Evolutionary conservation across 1,140 invertebrate genomes (phyloP).

Genomic region (Drosophila kikkawai): DNA sequence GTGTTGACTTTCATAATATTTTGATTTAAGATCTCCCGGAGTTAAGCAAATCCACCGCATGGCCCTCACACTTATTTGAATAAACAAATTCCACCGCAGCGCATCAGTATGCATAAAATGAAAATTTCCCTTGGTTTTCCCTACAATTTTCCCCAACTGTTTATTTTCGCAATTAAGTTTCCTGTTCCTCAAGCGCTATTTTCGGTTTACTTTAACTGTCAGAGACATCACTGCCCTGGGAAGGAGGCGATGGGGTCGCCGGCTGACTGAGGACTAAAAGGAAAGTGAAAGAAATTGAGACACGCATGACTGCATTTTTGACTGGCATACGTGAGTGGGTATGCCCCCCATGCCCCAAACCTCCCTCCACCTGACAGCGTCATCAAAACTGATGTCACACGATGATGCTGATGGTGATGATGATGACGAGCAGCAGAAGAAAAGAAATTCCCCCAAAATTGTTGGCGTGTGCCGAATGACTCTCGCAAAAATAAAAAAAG

Average conservation of each 20-base stretch:
- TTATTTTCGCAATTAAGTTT: conserved; percentile 54
- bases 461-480: conserved; percentile 43
- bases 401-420: conserved; percentile 32
- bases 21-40: neutral
- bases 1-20: neutral
- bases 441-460: conserved; percentile 23
- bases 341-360: neutral
- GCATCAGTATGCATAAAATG: conserved; percentile 18
- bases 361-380: conserved; percentile 13
- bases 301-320: conserved; percentile 60
- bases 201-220: conserved; percentile 36
- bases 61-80: neutral
- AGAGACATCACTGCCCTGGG: neutral
- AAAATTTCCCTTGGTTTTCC: conserved; percentile 8
- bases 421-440: conserved; percentile 30
- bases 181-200: conserved; percentile 22
- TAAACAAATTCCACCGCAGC: conserved; percentile 10
- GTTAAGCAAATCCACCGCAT: neutral
- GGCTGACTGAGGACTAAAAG: neutral
- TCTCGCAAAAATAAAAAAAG: conserved; percentile 18
- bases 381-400: conserved; percentile 51
- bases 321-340: conserved; percentile 43
- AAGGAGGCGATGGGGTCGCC: neutral
- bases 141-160: conserved; percentile 14
- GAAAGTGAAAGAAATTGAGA: conserved; percentile 45